These are phyloP conservation scores for Volucella bombylans DNA, from an alignment of 2,888 invertebrate species.

Conservation along the genomic window DNA sequence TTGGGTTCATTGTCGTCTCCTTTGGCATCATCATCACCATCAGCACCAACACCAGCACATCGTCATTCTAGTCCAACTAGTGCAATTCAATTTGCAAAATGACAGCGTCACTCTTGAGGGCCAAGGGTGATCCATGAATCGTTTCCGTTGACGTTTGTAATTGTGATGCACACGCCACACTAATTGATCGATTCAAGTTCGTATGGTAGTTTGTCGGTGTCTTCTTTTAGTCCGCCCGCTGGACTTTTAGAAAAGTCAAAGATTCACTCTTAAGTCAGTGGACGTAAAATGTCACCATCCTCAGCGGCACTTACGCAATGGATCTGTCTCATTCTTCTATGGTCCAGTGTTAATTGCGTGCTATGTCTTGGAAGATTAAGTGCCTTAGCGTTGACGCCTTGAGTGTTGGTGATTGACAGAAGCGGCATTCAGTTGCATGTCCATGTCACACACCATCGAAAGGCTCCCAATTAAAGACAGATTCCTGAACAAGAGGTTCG, in stretches of 20 bases:
- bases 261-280: neutral
- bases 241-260: too few relatives aligned
- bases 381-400: constrained; percentile 49
- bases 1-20: constrained; percentile 50
- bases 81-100: constrained; percentile 63
- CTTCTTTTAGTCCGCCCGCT: too few relatives aligned
- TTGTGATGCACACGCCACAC: constrained; percentile 56
- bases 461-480: constrained; percentile 62
- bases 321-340: constrained; percentile 4
- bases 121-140: neutral
- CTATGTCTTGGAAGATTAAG: constrained; percentile 42
- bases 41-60: constrained; percentile 14
- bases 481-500: constrained; percentile 34
- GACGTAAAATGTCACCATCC: constrained; percentile 28
- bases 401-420: constrained; percentile 59
- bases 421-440: constrained; percentile 47
- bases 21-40: neutral
- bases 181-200: constrained; percentile 64
- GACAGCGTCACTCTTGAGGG: constrained; percentile 32
- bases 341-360: constrained; percentile 54
- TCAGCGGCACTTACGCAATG: neutral
- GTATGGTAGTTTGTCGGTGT: neutral
- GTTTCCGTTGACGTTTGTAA: constrained; percentile 39
- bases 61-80: constrained; percentile 14
- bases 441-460: constrained; percentile 42